Percentiles rank a stretch among this genome's conserved stretches.
phyloP scores from a whole-genome alignment of 2,113 vertebrate genomes.

The Phaethon lepturus region DNA sequence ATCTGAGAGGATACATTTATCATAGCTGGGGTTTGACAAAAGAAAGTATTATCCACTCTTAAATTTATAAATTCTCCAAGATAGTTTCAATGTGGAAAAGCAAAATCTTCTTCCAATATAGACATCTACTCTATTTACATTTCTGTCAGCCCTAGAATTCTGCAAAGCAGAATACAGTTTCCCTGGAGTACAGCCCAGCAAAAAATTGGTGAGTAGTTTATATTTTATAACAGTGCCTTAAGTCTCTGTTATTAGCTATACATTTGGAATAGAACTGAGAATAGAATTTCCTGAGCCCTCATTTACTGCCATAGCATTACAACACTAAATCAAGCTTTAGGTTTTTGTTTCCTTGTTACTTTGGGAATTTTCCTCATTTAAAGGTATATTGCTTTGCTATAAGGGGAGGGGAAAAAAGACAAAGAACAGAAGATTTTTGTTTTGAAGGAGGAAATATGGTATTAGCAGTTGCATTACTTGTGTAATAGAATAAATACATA shows the following conservation, averaged over 20 bases:
- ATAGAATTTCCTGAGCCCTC: slow-evolving; percentile 56
- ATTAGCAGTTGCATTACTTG: not conserved
- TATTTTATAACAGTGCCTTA: slow-evolving; percentile 18
- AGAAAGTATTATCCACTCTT: not conserved
- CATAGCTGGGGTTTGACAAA: not conserved
- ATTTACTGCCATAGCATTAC: slow-evolving; percentile 8
- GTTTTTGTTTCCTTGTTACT: slow-evolving; percentile 24
- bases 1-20: not conserved
- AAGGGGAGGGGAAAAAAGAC: not conserved
- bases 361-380: slow-evolving; percentile 3
- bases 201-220: slow-evolving; percentile 45
- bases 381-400: not conserved
- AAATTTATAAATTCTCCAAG: not conserved
- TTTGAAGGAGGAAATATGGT: not conserved
- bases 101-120: slow-evolving; percentile 7
- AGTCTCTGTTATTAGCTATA: slow-evolving; percentile 26
- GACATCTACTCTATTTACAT: slow-evolving; percentile 8
- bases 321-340: slow-evolving; percentile 31
- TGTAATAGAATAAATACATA: not conserved
- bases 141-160: slow-evolving; percentile 3
- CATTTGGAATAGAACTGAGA: slow-evolving; percentile 22
- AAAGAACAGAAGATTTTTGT: not conserved
- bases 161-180: not conserved
- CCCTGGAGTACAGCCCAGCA: slow-evolving; percentile 29
- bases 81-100: not conserved